These are phyloP conservation scores for Equus quagga DNA, from an alignment of 2,113 vertebrate genomes.

Conservation along the genomic window DNA sequence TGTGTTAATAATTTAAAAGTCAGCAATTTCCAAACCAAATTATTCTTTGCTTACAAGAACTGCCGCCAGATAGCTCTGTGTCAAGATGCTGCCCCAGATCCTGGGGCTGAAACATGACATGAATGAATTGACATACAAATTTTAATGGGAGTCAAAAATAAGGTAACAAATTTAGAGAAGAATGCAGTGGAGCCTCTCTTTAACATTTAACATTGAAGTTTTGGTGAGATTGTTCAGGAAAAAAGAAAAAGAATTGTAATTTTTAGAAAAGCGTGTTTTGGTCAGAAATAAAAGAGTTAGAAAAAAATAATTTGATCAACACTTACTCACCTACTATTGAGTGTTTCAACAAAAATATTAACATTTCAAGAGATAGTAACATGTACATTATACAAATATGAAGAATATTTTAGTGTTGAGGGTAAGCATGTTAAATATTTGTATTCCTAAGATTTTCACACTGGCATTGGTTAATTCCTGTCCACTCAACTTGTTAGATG, in stretches of 20 bases:
- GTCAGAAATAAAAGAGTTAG: not conserved
- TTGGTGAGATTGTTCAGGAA: not conserved
- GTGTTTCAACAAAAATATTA: not conserved
- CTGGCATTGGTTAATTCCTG: not conserved
- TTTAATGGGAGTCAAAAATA: not conserved
- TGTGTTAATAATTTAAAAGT: constrained; percentile 81
- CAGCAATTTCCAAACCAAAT: constrained; percentile 75
- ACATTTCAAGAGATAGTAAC: not conserved
- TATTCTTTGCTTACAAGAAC: not conserved
- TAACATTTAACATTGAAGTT: not conserved
- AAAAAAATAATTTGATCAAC: not conserved
- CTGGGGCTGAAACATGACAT: not conserved
- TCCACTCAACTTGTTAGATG: not conserved
- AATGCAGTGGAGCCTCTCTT: not conserved
- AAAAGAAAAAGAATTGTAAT: not conserved
- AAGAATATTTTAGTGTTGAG: not conserved
- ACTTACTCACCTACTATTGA: not conserved
- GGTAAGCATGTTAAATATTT: not conserved
- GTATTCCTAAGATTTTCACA: not conserved
- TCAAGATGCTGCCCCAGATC: not conserved
- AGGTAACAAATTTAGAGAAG: not conserved
- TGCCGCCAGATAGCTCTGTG: rapidly evolving
- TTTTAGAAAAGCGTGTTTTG: not conserved
- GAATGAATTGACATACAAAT: not conserved
- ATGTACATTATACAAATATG: not conserved